Evolutionary conservation across 2,797 vertebrate species (phyloP), one percentile per base, ranked within the genome.

Genomic region (Falco concolor): DNA sequence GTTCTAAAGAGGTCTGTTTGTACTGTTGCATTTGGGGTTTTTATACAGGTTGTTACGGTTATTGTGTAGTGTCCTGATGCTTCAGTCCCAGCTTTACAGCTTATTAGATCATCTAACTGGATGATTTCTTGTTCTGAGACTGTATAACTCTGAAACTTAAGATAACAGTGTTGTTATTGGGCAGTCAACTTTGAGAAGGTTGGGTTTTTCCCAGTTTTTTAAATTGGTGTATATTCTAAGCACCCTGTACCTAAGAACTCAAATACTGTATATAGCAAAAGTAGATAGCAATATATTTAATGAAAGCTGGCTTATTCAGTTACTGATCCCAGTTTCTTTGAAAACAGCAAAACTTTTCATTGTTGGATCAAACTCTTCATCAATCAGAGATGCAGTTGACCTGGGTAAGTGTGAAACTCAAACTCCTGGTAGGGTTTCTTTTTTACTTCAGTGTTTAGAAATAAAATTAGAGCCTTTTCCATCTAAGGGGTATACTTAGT

Each of bases 301-400:
- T 61, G 78, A 52, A 25, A 76, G 52, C 24, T 90, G 73, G 30
- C 52, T 78, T 72, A 25, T 53, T 89, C 61, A 90, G 86, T 89
- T 93, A 79, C 2, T 90, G 34, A 93, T 88, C 89, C 90, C 14
- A 77, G 36, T 98, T 95, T 97, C 91, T 97, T 97, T 96, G 56
- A 89, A 90, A 84, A 45, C 95, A 99, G 99, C 98, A 80, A 99
- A 99, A 95, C 98, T 99, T 82, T 99, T 99, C 97, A 97, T 99
- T 67, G 98, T 98, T 54, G 98, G 98, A 96, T 97, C 98, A 64
- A 98, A 97, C 86, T 97, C 98, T 65, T 98, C 99, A 9, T 99
- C 99, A 0, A 99, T 99, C 97, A 98, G 97, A 97, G 98, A 98
- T 82, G 99, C 99, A 32, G 98, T 99, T 90, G 98, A 99, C 87